Base-by-base conservation (phyloP, 2,888 invertebrate genomes). In the Volucella zonaria region DNA sequence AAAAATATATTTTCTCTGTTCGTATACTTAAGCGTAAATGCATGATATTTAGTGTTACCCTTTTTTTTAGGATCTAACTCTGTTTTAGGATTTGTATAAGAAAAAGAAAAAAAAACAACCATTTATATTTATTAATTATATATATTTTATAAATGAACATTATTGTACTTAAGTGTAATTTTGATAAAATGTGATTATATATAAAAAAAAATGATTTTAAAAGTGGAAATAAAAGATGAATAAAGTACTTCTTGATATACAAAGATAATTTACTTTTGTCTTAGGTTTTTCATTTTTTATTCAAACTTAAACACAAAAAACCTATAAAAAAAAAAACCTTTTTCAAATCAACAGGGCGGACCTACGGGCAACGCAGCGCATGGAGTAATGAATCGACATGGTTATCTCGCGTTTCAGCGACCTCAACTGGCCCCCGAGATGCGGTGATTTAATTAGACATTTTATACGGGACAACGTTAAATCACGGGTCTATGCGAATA, bases 181-280 rank as follows among this genome's bases (percentile, higher is more conserved):
- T 83, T 83, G 83, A 83, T 83, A 83, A 83, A 83, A 83, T 83
- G 83, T 83, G 83, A 83, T 83, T 83, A 76, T 82, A 64, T 74
- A 71, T 66, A 52, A 71, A 66, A 67, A 67, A 76, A 31, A 31
- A 31, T 6, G 23, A 31, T 31, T 76, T 79, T 75, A 67, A 66
- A 83, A 59, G 71, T 74, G 79, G 61, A 79, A 79, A 75, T 79
- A 71, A 68, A 83, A 75, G 75, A 76, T 79, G 56, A 83, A 75
- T 66, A 79, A 83, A 76, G 70, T 75, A 76, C 79, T 79, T 31
- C 54, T 66, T 66, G 71, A 75, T 83, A 79, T 70, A 68, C 76
- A 82, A 23, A 15, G 15, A 31, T 31, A 31, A 31, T 31, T 31
- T 31, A 6, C 31, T 67, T 81, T 70, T 31, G 70, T 75, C 68